Evolutionary conservation across 1,140 invertebrate species (phyloP), one percentile per base, ranked within the genome.

Genomic region (Papilio polyxenes): DNA sequence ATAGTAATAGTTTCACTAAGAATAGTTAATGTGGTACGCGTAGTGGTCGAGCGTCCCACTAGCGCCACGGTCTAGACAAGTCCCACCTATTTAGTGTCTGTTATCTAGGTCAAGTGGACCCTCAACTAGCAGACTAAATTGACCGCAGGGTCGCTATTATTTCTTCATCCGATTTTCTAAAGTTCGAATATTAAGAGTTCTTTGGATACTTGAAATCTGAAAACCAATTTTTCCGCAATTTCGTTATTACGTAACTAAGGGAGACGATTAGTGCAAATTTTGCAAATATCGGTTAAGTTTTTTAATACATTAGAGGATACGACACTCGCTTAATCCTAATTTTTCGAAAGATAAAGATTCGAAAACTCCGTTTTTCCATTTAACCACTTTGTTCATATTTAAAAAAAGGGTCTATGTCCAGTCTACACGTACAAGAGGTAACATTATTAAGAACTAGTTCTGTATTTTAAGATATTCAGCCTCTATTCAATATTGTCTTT

Each of bases 41-140:
- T 15, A 77, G 20, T 23, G 44, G n/a, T 20, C n/a, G 75, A 3
- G 20, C 75, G 49, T 53, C 49, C 20, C 75, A 77, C 65, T 72
- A 37, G 65, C 75, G 75, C 51, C 75, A 77, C 13, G 75, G 75
- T 77, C 75, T 77, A 77, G 75, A 77, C 75, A 77, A n/a, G 44
- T 51, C 75, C 75, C 49, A 77, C 75, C 44, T 77, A 77, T 77
- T 53, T 77, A 77, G 20, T 77, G 49, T 15, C 11, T 23, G 13
- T 23, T 77, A 77, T 77, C 11, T 77, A 15, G 75, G 75, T 53
- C 75, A 53, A 77, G 75, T 56, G 75, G 75, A n/a, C 75, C 49
- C 9, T 37, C 23, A 20, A n/a, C 49, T 53, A 53, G 23, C 11
- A 23, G 13, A 15, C 23, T 72, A 72, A 72, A 72, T 72, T 72